Evolutionary conservation across 2,797 vertebrate species (phyloP).

Genomic region (Leptatherina wallacei): DNA sequence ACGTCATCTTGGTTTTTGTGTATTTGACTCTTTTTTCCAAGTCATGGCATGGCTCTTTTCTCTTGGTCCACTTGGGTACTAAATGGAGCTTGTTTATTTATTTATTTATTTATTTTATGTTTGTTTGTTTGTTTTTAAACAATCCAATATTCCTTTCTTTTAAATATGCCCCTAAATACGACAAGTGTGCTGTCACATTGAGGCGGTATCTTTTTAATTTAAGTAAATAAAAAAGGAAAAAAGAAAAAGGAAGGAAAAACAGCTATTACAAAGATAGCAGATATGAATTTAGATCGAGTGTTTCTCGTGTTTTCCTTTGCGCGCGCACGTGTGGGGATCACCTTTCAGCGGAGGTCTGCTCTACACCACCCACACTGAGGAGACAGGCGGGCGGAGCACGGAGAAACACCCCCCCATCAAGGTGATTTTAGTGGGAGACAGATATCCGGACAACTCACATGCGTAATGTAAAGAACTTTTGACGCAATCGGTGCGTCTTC

Average conservation of each 20-base stretch:
- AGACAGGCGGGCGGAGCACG: conserved; percentile 9
- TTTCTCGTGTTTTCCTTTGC: no score
- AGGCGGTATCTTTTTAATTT: no score
- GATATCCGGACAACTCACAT: rapidly evolving
- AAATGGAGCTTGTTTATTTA: no score
- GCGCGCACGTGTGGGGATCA: no score
- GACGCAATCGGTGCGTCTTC: neutral
- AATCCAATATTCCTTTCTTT: no score
- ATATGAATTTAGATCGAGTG: no score
- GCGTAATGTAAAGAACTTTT: neutral
- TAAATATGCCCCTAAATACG: no score
- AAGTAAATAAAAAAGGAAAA: no score
- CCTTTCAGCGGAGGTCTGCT: neutral
- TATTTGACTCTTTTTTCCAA: neutral
- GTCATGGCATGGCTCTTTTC: neutral
- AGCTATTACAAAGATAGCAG: no score
- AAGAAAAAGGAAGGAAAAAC: no score
- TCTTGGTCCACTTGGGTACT: neutral
- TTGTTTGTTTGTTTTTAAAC: neutral
- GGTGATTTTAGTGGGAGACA: conserved; percentile 29
- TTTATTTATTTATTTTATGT: no score
- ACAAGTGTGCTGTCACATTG: no score
- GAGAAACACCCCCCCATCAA: conserved; percentile 12
- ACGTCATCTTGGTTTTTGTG: neutral
- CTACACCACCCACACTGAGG: conserved; percentile 2